Conservation (phyloP, 1,140 invertebrate genomes). For the Musca domestica region DNA sequence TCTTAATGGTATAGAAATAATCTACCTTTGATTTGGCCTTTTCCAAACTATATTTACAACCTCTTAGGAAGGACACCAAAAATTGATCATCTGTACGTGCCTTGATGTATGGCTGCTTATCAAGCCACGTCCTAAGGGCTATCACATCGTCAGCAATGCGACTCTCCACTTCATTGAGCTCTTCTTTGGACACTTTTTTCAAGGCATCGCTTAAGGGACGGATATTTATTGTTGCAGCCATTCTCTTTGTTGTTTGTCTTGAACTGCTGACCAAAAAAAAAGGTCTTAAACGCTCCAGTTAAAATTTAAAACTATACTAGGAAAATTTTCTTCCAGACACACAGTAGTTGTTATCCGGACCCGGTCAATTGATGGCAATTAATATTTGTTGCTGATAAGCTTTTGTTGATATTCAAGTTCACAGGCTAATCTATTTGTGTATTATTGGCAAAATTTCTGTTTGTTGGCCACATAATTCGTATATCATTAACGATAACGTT, state of each 20-base stretch:
- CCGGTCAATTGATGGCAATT: too few species aligned
- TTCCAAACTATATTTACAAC: constrained; percentile 65
- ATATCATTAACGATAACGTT: too few species aligned
- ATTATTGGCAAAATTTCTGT: too few species aligned
- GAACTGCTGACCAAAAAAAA: too few species aligned
- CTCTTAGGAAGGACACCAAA: constrained; percentile 60
- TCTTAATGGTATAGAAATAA: constrained; percentile 60
- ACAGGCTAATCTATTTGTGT: too few species aligned
- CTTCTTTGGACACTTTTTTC: constrained; percentile 40
- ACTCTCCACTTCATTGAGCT: constrained; percentile 55
- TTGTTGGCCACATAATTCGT: too few species aligned
- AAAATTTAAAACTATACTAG: too few species aligned
- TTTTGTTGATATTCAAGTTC: too few species aligned
- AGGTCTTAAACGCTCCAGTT: too few species aligned
- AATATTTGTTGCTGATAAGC: too few species aligned
- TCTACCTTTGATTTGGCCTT: constrained; percentile 62
- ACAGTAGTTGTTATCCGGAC: too few species aligned
- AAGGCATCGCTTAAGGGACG: constrained; percentile 25
- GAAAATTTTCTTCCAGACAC: too few species aligned
- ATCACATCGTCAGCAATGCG: constrained; percentile 54
- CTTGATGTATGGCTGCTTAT: constrained; percentile 60
- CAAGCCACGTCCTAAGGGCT: constrained; percentile 60
- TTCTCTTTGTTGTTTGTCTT: not conserved
- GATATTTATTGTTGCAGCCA: constrained; percentile 4
- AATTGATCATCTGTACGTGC: constrained; percentile 57